A percentile compares a stretch with the other conserved stretches of the same genome.
These are phyloP conservation scores for Scrobipalpa costella DNA, from an alignment of 2,888 invertebrate species.

Conservation along the genomic window DNA sequence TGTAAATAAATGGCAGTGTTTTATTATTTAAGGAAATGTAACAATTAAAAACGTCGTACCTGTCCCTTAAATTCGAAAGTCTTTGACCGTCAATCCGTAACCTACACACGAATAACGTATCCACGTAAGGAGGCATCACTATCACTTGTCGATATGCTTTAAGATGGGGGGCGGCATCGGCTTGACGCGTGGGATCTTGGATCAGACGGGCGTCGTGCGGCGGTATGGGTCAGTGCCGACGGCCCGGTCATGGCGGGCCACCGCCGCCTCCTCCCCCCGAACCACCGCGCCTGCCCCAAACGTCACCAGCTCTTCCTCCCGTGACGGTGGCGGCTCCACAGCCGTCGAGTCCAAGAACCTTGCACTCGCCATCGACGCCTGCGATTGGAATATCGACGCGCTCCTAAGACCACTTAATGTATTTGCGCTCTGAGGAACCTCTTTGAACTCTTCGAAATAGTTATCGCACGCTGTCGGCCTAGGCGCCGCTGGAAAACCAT, in stretches of 20 bases:
- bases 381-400: constrained; percentile 76
- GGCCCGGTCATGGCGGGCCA: constrained; percentile 67
- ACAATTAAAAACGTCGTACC: constrained; percentile 67
- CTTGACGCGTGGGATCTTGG: constrained; percentile 40
- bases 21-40: constrained; percentile 69
- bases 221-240: constrained; percentile 79
- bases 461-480: constrained; percentile 83
- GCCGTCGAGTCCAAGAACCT: constrained; percentile 86
- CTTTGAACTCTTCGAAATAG: constrained; percentile 79
- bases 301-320: constrained; percentile 85
- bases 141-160: constrained; percentile 79
- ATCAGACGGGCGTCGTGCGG: constrained; percentile 82
- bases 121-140: constrained; percentile 54
- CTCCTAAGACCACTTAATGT: constrained; percentile 72
- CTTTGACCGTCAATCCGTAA: constrained; percentile 17
- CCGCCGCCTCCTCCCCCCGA: constrained; percentile 51
- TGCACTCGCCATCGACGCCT: constrained; percentile 84
- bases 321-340: constrained; percentile 83
- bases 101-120: constrained; percentile 4
- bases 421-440: constrained; percentile 78
- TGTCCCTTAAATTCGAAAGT: constrained; percentile 31
- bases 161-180: constrained; percentile 53
- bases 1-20: constrained; percentile 77
- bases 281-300: constrained; percentile 83
- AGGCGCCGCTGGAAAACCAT: constrained; percentile 85